Evolutionary conservation across 2,113 vertebrate species (phyloP), one percentile per base, ranked within the genome.

Genomic region (Cryptoleucopteryx plumbea): DNA sequence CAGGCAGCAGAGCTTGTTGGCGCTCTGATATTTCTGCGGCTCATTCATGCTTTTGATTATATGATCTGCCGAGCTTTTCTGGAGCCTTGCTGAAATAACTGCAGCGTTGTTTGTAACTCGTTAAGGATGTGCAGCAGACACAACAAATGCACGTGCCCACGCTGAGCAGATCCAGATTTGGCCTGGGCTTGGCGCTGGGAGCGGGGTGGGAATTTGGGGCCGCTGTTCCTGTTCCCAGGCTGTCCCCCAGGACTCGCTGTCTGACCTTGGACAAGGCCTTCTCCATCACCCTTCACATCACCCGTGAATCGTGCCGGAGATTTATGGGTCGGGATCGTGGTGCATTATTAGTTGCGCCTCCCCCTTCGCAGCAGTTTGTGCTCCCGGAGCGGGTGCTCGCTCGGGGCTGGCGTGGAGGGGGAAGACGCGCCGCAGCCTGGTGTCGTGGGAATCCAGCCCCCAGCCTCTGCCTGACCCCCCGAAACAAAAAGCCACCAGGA

Each of bases 251-350:
- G 95, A 89, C 17, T 91, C 2, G 7, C 92, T 86, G 90, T 89
- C 88, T 91, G 95, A 92, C 94, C 95, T 92, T 88, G 72, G 95
- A 90, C 90, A 5, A 96, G 95, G 82, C 88, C 90, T 94, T 88
- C 96, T 91, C 94, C 86, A 2, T 89, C 96, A 80, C 70, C 88
- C 92, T 93, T 88, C 82, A 29, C 84, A 38, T 32, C 16, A 13
- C 80, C 70, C 20, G 2, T 50, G 80, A 81, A 83, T 94, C 56
- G 31, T 71, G 77, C 50, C 1, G 6, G 91, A 79, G 95, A 93
- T 92, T 92, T 91, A 88, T 92, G 90, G 87, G 77, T 47, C 0
- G 2, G 83, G 65, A 91, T 88, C 29, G 15, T 16, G 0, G 32
- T 10, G 45, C 80, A 36, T 89, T 74, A 82, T 86, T 83, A 73